These are phyloP conservation scores for Carassius gibelio DNA, from an alignment of 2,113 vertebrate genomes.

Conservation along the genomic window DNA sequence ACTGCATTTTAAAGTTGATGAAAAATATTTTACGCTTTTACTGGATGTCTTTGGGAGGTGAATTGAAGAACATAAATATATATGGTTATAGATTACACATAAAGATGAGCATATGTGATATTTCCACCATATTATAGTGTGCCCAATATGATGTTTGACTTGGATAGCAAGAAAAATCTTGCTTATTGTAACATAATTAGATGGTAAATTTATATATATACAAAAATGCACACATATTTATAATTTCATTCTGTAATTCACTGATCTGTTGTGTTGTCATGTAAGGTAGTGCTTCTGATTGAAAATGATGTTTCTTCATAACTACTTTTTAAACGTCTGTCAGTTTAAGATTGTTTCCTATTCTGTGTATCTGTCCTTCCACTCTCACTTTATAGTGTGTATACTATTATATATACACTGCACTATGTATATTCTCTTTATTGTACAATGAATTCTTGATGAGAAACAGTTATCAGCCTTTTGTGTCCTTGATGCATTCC, in stretches of 20 bases:
- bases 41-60: conserved; percentile 15
- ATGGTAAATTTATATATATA: neutral
- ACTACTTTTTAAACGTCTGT: conserved; percentile 25
- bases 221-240: neutral
- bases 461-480: neutral
- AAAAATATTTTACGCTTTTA: conserved; percentile 7
- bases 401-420: neutral
- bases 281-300: neutral
- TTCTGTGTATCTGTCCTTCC: conserved; percentile 19
- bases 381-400: neutral
- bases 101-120: neutral
- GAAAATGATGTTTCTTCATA: conserved; percentile 1
- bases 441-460: neutral
- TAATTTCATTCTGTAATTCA: neutral
- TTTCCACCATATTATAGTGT: conserved; percentile 17
- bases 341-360: conserved; percentile 30
- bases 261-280: neutral
- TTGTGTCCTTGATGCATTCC: neutral
- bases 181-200: neutral
- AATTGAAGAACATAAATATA: neutral
- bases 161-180: neutral
- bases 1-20: conserved; percentile 20
- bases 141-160: neutral
- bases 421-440: conserved; percentile 11
- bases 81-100: neutral